Conservation (phyloP, 1,140 invertebrate species). For the Acromyrmex charruanus region DNA sequence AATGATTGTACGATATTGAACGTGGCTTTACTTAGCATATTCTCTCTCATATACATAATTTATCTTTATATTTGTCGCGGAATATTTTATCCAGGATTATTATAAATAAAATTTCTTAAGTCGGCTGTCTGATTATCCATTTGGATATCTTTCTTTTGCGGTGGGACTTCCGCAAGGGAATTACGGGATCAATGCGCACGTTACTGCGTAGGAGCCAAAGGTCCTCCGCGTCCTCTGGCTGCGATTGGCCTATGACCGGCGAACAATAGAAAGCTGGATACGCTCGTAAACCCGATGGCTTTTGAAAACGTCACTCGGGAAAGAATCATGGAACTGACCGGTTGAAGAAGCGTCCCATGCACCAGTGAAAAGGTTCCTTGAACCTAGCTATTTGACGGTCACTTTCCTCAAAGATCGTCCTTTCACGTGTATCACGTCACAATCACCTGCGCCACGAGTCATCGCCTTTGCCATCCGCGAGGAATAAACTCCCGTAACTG, state of each 20-base stretch:
- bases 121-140: not conserved
- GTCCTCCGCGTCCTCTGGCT: conserved; percentile 50
- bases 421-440: conserved; percentile 57
- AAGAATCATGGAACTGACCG: conserved; percentile 46
- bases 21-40: not conserved
- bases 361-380: conserved; percentile 37
- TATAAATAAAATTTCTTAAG: conserved; percentile 31
- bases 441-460: conserved; percentile 58
- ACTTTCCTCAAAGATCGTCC: conserved; percentile 52
- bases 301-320: conserved; percentile 54
- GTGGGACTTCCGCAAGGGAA: conserved; percentile 53
- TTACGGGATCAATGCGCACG: conserved; percentile 55
- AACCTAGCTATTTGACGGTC: conserved; percentile 43
- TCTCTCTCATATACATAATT: not conserved
- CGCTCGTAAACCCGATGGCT: conserved; percentile 52
- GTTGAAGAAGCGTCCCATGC: conserved; percentile 30
- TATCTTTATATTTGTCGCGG: not conserved
- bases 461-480: conserved; percentile 55
- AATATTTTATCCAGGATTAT: conserved; percentile 18
- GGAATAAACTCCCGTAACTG: conserved; percentile 50
- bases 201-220: conserved; percentile 49
- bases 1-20: no score
- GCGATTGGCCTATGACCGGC: conserved; percentile 56
- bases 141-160: conserved; percentile 23
- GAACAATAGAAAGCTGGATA: conserved; percentile 62